phyloP scores from a whole-genome alignment of 2,888 invertebrate genomes.

The Erpobdella octoculata region DNA sequence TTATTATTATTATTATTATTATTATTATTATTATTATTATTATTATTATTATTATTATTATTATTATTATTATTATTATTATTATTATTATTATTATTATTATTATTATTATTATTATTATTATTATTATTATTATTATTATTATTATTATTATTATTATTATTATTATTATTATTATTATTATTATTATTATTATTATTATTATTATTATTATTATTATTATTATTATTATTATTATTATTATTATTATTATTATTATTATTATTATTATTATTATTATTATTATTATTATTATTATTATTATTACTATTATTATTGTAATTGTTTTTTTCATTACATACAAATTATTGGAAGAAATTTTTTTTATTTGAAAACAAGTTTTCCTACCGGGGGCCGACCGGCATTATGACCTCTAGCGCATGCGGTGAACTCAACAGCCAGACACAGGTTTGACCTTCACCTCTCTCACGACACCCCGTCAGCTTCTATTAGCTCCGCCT shows the following conservation, averaged over 20 bases:
- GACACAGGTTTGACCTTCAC: no score
- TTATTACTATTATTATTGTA: background rate
- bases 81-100: background rate
- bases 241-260: constrained; percentile 1
- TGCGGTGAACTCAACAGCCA: no score
- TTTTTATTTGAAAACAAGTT: no score
- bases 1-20: background rate
- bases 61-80: background rate
- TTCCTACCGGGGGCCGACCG: no score
- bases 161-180: constrained; percentile 26
- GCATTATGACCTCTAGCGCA: no score
- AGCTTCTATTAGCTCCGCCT: no score
- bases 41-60: background rate
- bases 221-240: constrained; percentile 13
- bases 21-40: background rate
- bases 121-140: constrained; percentile 27
- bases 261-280: background rate
- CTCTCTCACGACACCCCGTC: no score
- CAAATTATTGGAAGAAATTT: no score
- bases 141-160: constrained; percentile 22
- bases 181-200: constrained; percentile 26
- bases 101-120: constrained; percentile 1
- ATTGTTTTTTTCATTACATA: background rate
- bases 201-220: constrained; percentile 17
- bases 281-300: constrained; percentile 5